Evolutionary conservation across 1,140 invertebrate species (phyloP).

Genomic region (Papilio xuthus): DNA sequence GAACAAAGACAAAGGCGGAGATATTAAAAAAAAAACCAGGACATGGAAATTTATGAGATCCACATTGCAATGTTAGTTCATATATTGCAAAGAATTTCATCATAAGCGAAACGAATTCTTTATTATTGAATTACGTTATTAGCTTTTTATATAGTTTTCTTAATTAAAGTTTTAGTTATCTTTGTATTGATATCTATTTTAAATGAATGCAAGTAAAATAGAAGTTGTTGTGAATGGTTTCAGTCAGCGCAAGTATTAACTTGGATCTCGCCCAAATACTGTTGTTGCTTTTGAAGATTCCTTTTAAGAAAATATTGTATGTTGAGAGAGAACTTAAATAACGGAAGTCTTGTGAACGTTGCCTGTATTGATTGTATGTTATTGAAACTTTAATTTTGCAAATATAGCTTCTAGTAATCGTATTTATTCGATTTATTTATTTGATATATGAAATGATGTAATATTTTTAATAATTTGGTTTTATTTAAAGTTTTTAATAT

Average conservation of each 20-base stretch:
- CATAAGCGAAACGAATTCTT: neutral
- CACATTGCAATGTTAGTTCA: conserved; percentile 3
- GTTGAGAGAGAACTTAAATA: neutral
- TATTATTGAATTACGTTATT: neutral
- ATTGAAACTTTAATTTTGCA: neutral
- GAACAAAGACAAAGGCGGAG: conserved; percentile 16
- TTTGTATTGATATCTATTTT: neutral
- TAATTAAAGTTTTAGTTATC: neutral
- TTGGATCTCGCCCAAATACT: neutral
- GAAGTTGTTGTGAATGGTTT: conserved; percentile 1
- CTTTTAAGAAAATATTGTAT: neutral
- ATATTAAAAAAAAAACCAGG: conserved; percentile 21
- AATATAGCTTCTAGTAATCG: no score
- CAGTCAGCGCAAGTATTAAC: conserved; percentile 4
- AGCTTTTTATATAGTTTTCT: neutral
- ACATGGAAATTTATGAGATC: neutral
- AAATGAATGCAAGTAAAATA: conserved; percentile 9
- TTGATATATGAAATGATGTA: no score
- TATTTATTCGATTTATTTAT: no score
- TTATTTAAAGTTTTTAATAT: no score
- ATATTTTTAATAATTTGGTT: no score
- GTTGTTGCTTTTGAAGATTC: conserved; percentile 15
- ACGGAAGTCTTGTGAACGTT: neutral
- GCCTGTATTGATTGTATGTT: neutral
- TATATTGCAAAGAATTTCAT: conserved; percentile 9